These are phyloP conservation scores for Ptychobarbus kaznakovi DNA, from an alignment of 2,797 vertebrate species.

Conservation along the genomic window DNA sequence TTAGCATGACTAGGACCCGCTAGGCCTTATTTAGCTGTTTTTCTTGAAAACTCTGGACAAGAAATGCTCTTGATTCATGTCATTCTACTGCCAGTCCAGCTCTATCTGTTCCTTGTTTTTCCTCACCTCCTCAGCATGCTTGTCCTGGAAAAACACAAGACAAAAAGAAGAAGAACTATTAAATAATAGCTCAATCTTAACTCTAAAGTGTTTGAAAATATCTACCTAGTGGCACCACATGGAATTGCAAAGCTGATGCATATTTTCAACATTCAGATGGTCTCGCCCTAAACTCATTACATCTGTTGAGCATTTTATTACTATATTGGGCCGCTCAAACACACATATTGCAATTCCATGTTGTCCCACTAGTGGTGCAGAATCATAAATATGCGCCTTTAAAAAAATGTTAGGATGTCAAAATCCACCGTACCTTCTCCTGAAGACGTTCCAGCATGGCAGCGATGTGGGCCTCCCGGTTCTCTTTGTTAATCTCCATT, in stretches of 20 bases:
- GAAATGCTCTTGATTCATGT: constrained; percentile 18
- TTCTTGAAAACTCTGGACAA: constrained; percentile 13
- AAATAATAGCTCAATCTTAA: not conserved
- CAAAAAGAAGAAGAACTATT: constrained; percentile 2
- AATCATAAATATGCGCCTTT: not conserved
- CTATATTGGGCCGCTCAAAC: not conserved
- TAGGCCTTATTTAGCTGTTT: constrained; percentile 1
- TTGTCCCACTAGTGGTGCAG: not conserved
- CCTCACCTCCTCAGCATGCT: constrained; percentile 92
- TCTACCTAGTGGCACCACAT: not conserved
- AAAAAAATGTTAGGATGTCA: not conserved
- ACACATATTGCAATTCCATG: constrained; percentile 1
- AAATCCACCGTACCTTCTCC: constrained; percentile 83
- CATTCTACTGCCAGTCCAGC: constrained; percentile 78
- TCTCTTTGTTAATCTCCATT: constrained; percentile 89
- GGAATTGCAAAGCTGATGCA: not conserved
- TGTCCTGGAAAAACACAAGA: constrained; percentile 81
- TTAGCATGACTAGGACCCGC: not conserved
- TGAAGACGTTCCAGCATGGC: constrained; percentile 88
- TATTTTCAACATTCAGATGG: not conserved
- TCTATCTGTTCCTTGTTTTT: constrained; percentile 85
- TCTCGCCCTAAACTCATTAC: not conserved
- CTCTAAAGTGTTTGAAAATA: not conserved
- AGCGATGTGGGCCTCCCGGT: constrained; percentile 85
- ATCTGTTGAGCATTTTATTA: not conserved